Percentiles rank a stretch among this genome's conserved stretches.
Conservation (phyloP, 2,797 vertebrate genomes). For the Dicrostonyx torquatus region DNA sequence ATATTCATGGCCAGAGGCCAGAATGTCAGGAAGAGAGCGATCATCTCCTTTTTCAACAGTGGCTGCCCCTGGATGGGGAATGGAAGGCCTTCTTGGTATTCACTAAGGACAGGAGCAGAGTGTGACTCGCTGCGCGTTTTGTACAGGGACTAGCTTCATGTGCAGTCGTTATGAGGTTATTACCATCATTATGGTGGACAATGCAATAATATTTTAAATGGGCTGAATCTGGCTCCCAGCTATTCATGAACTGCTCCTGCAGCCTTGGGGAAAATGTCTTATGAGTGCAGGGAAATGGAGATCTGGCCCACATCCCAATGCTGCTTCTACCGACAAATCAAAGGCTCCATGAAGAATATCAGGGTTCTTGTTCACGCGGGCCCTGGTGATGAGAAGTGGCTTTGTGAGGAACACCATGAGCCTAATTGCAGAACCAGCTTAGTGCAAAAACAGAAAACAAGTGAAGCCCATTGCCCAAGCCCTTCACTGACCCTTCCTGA, state of each 20-base stretch:
- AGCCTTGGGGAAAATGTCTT: constrained; percentile 69
- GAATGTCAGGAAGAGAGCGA: constrained; percentile 71
- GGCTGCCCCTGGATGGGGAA: not conserved
- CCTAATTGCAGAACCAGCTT: constrained; percentile 9
- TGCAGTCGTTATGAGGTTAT: constrained; percentile 71
- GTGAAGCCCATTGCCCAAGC: not conserved
- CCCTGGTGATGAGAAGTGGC: constrained; percentile 1
- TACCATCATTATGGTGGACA: constrained; percentile 76
- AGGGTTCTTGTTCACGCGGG: not conserved
- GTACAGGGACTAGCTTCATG: not conserved
- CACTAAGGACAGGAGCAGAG: constrained; percentile 32
- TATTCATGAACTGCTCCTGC: constrained; percentile 65
- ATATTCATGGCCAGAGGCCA: constrained; percentile 78
- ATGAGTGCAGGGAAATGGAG: constrained; percentile 65
- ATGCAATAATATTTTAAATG: constrained; percentile 78
- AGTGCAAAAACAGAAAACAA: constrained; percentile 20
- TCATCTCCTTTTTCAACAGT: constrained; percentile 62
- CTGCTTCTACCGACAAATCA: constrained; percentile 35
- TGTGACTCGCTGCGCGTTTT: constrained; percentile 59
- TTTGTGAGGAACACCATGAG: constrained; percentile 5
- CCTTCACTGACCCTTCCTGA: not conserved
- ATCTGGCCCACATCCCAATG: constrained; percentile 64
- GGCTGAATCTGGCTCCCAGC: constrained; percentile 67
- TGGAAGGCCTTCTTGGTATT: constrained; percentile 63
- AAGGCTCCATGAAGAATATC: constrained; percentile 4